phyloP scores from a whole-genome alignment of 1,140 invertebrate species.

The Drosophila simulans region DNA sequence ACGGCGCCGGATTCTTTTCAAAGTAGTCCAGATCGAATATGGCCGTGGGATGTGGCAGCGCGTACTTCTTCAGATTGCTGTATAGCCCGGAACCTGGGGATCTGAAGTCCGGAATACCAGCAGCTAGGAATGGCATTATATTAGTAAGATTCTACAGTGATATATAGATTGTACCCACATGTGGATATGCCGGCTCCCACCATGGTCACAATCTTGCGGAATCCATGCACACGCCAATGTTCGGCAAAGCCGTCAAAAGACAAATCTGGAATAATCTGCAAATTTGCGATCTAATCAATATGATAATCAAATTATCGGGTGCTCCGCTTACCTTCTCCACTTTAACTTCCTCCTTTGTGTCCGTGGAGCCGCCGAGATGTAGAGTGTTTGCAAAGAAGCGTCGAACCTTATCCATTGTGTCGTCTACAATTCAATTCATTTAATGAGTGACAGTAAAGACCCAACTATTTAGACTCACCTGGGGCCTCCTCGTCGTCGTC shows the following conservation, averaged over 20 bases:
- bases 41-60: slow-evolving; percentile 96
- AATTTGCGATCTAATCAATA: neutral
- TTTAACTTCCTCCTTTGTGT: slow-evolving; percentile 14
- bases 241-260: slow-evolving; percentile 89
- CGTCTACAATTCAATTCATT: slow-evolving; percentile 19
- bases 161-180: slow-evolving; percentile 87
- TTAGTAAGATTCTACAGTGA: neutral
- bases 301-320: neutral
- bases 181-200: slow-evolving; percentile 98
- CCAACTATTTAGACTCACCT: slow-evolving; percentile 9
- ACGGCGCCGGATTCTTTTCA: slow-evolving; percentile 92
- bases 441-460: slow-evolving; percentile 18
- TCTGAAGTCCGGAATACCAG: slow-evolving; percentile 97
- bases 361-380: slow-evolving; percentile 22
- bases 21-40: slow-evolving; percentile 97
- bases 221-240: slow-evolving; percentile 90
- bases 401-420: slow-evolving; percentile 61
- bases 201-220: slow-evolving; percentile 95
- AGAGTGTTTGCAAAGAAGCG: slow-evolving; percentile 60
- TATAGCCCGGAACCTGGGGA: slow-evolving; percentile 96
- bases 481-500: slow-evolving; percentile 15
- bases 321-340: slow-evolving; percentile 44
- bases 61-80: slow-evolving; percentile 95
- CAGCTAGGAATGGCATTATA: slow-evolving; percentile 87
- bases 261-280: slow-evolving; percentile 86